Evolutionary conservation across 1,140 invertebrate genomes (phyloP), one percentile per base, ranked within the genome.

Genomic region (Drosophila micromelanica): DNA sequence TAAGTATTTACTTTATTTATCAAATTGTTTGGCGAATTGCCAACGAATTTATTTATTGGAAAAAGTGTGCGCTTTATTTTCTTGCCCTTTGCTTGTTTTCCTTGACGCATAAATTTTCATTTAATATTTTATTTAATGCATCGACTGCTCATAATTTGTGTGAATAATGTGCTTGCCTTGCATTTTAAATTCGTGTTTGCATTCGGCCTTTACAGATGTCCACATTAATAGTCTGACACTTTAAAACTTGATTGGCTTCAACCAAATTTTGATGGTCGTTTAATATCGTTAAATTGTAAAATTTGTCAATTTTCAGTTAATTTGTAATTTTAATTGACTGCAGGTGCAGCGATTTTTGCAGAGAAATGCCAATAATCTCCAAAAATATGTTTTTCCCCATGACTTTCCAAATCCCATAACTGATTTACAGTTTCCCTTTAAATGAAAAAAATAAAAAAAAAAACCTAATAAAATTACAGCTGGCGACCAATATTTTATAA

Each of bases 401-500:
- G 9, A n/a, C n/a, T n/a, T n/a, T n/a, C n/a, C n/a, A 27, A 40
- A 55, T 40, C n/a, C 56, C 13, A 11, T 38, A 27, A 37, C 49
- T 49, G n/a, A 61, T 61, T 23, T 61, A 35, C 32, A 40, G 59
- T 13, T 38, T 27, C 30, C 13, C 11, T 48, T 61, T 32, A 23
- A 49, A 64, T 27, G 20, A 12, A 51, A 6, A 11, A 54, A 5
- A 37, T 65, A 37, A 13, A 57, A 56, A 71, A 40, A 45, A 17
- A 68, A 73, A 64, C 15, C 59, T 43, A 38, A 32, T 43, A 11
- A 85, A 73, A 76, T 57, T 73, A 81, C 82, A 71, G 78, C 48
- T 23, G 73, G 65, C 60, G 48, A 62, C 82, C 75, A 87, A 87
- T 87, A 82, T 86, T 86, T 86, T 82, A 74, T 73, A 78, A 87